Evolutionary conservation across 2,113 vertebrate genomes (phyloP).

Genomic region (Phaethornis superciliosus): DNA sequence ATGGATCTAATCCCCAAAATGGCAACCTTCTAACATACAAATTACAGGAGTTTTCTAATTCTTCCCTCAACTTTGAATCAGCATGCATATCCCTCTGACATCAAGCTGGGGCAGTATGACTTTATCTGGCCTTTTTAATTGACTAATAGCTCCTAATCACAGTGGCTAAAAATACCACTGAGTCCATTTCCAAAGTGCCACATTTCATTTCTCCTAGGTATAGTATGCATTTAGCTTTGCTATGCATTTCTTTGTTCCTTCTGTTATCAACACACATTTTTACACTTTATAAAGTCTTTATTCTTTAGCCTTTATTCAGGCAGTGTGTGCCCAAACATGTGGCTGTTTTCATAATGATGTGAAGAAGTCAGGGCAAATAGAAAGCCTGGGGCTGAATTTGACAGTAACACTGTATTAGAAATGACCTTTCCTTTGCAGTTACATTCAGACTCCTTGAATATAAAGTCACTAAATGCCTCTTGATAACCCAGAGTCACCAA

Average conservation of each 20-base stretch:
- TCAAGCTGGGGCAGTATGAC: neutral
- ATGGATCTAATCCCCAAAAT: neutral
- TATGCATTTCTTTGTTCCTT: neutral
- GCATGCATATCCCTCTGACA: neutral
- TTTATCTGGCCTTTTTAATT: neutral
- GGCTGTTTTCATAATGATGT: neutral
- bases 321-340: neutral
- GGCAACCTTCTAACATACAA: neutral
- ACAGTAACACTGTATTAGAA: neutral
- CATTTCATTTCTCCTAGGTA: neutral
- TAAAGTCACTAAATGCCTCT: neutral
- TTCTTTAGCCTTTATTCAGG: too few species aligned
- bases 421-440: neutral
- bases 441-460: neutral
- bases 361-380: neutral
- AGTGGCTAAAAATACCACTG: neutral
- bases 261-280: neutral
- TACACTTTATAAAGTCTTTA: neutral
- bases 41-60: neutral
- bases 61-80: neutral
- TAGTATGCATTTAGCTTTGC: neutral
- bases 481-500: neutral
- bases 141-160: neutral
- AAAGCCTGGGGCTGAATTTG: neutral
- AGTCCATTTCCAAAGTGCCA: neutral